A percentile compares a stretch with the other conserved stretches of the same genome.
Conservation (phyloP, 1,140 invertebrate species). For the Platyura marginata region DNA sequence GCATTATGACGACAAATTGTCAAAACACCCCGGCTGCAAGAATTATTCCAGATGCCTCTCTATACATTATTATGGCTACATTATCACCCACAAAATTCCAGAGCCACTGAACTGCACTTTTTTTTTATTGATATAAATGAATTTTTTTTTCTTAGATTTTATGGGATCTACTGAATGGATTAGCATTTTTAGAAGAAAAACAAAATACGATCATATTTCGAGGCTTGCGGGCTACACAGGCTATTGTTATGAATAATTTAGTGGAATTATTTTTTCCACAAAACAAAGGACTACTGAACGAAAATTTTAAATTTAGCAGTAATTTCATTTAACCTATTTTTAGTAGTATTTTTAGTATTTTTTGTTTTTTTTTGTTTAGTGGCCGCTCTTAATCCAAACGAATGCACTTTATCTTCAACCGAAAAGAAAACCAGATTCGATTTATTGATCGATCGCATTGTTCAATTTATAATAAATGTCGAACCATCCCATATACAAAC, state of each 20-base stretch:
- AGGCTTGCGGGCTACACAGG: slow-evolving; percentile 16
- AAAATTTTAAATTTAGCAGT: background rate
- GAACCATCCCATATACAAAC: slow-evolving; percentile 12
- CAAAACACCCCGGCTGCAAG: no score
- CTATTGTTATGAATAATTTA: slow-evolving; percentile 15
- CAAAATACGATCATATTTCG: slow-evolving; percentile 12
- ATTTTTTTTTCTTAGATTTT: slow-evolving; percentile 13
- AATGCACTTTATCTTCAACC: slow-evolving; percentile 10
- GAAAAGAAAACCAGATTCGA: slow-evolving; percentile 17
- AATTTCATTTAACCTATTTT: no score
- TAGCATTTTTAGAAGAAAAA: slow-evolving; percentile 19
- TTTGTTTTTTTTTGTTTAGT: background rate
- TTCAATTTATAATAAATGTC: slow-evolving; percentile 16
- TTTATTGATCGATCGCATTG: slow-evolving; percentile 16
- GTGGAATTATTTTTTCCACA: slow-evolving; percentile 13
- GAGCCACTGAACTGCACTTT: no score
- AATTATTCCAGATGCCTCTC: no score
- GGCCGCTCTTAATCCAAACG: background rate
- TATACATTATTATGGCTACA: no score
- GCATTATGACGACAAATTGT: no score
- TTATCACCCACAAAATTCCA: no score
- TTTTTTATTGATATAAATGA: no score
- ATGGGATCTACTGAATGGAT: slow-evolving; percentile 20
- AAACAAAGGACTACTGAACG: no score
- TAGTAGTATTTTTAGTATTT: no score